Conservation (phyloP, 2,113 vertebrate genomes). For the Numida meleagris region DNA sequence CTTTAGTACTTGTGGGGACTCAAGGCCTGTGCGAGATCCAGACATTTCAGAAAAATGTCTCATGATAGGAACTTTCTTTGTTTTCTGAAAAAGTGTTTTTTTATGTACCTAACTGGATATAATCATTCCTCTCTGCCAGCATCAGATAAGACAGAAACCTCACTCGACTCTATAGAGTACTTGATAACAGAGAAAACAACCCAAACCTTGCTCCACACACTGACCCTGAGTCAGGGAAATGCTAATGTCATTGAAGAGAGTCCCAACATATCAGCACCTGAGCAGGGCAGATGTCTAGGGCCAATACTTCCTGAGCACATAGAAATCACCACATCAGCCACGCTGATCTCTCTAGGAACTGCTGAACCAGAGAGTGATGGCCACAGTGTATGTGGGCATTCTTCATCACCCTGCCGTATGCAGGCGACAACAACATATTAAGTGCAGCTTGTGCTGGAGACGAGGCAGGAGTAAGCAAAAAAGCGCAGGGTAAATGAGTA, state of each 20-base stretch:
- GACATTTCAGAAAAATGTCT: neutral
- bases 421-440: neutral
- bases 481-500: neutral
- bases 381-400: neutral
- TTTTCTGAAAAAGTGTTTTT: neutral
- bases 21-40: neutral
- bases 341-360: fast-evolving
- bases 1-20: neutral
- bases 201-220: fast-evolving
- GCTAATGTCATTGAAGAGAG: fast-evolving
- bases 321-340: neutral
- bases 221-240: fast-evolving
- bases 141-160: neutral
- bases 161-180: neutral
- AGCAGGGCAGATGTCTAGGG: neutral
- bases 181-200: neutral
- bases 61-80: neutral
- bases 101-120: neutral
- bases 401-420: neutral
- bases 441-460: neutral
- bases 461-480: neutral
- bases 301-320: neutral
- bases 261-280: neutral
- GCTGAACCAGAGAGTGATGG: neutral
- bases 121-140: neutral